Percentiles rank a stretch among this genome's conserved stretches.
phyloP scores from a whole-genome alignment of 2,113 vertebrate genomes.

The Cyanocitta stelleri region DNA sequence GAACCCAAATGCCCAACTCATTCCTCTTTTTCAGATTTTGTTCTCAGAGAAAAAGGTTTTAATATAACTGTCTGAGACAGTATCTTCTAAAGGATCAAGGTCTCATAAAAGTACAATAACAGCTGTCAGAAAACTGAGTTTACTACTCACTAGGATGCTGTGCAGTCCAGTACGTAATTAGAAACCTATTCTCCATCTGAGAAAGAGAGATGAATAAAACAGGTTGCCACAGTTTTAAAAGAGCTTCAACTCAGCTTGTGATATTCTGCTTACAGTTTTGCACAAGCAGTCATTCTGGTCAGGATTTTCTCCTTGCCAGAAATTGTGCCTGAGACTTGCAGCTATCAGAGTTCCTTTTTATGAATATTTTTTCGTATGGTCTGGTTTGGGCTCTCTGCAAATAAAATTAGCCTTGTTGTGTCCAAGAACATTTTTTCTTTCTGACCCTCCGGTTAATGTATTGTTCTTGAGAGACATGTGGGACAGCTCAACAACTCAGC shows the following conservation, averaged over 20 bases:
- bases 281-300: background rate
- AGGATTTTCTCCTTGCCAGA: background rate
- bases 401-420: background rate
- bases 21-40: background rate
- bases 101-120: conserved; percentile 54
- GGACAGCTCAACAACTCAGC: background rate
- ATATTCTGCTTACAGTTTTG: background rate
- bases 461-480: background rate
- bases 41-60: conserved; percentile 26
- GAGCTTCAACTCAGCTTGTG: conserved; percentile 10
- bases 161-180: conserved; percentile 60
- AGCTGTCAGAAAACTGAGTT: conserved; percentile 59
- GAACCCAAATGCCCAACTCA: background rate
- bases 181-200: conserved; percentile 30
- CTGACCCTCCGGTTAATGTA: background rate
- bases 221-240: conserved; percentile 19
- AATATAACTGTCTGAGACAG: conserved; percentile 32
- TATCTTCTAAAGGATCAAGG: conserved; percentile 55
- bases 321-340: background rate
- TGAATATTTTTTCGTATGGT: background rate
- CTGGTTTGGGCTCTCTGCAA: background rate
- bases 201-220: conserved; percentile 29
- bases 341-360: background rate
- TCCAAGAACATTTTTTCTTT: background rate
- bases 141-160: background rate